Conservation (phyloP, 2,113 vertebrate genomes). For the Petrocephalus microphthalmus region DNA sequence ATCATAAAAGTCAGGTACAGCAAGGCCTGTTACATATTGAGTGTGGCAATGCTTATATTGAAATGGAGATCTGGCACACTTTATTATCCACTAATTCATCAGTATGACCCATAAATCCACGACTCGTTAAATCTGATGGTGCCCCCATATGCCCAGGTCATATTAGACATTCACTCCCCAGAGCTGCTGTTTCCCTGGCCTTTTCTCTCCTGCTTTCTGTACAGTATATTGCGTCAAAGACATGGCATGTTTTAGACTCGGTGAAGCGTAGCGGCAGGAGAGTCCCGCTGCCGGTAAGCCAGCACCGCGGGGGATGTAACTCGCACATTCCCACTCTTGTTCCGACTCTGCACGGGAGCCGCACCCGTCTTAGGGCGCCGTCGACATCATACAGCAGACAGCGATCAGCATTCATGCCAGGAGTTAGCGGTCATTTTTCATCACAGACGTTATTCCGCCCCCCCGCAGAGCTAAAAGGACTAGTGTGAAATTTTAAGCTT, state of each 20-base stretch:
- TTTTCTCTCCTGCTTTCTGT: background rate
- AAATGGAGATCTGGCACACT: background rate
- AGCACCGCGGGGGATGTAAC: background rate
- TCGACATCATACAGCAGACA: background rate
- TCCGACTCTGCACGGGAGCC: background rate
- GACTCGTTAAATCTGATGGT: background rate
- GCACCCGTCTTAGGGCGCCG: background rate
- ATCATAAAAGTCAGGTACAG: background rate
- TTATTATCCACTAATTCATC: background rate
- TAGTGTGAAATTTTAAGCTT: background rate
- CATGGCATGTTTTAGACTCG: background rate
- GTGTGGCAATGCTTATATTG: background rate
- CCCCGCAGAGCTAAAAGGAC: background rate
- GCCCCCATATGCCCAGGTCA: background rate
- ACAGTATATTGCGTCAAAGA: too few species aligned
- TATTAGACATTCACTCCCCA: background rate
- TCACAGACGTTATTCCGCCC: background rate
- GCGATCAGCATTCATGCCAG: background rate
- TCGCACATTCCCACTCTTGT: background rate
- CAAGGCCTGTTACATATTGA: background rate
- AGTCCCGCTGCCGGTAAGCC: background rate
- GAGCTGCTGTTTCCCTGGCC: background rate
- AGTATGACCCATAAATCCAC: background rate
- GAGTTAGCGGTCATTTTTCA: background rate
- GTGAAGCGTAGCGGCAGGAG: background rate